Conservation (phyloP, 2,888 invertebrate species). For the Chalcosyrphus nemorum region DNA sequence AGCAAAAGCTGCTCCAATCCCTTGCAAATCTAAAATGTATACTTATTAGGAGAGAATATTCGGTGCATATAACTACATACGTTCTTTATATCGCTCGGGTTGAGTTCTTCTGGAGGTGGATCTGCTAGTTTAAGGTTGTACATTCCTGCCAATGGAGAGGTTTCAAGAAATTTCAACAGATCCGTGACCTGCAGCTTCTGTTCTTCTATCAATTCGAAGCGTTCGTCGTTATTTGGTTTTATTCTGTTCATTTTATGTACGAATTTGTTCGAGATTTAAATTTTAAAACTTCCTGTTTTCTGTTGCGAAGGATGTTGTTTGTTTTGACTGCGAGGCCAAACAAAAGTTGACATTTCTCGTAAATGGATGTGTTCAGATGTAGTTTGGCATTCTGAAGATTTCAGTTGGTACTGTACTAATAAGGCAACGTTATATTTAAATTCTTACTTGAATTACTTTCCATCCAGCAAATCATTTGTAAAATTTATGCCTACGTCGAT, state of each 20-base stretch:
- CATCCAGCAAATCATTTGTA: no score
- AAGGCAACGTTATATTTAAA: no score
- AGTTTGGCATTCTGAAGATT: not conserved
- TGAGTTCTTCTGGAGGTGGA: not conserved
- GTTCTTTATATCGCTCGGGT: slow-evolving; percentile 22
- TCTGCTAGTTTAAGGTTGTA: slow-evolving; percentile 24
- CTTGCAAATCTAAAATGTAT: slow-evolving; percentile 82
- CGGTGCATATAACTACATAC: no score
- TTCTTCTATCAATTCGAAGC: slow-evolving; percentile 30
- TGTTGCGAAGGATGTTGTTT: slow-evolving; percentile 9
- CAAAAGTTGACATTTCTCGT: slow-evolving; percentile 13
- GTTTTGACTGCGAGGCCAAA: slow-evolving; percentile 16
- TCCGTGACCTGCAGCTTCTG: slow-evolving; percentile 9
- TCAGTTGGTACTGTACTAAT: not conserved
- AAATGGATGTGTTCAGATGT: not conserved
- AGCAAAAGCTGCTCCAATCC: slow-evolving; percentile 65
- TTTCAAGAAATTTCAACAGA: slow-evolving; percentile 31
- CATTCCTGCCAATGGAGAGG: slow-evolving; percentile 31
- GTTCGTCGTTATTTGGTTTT: not conserved
- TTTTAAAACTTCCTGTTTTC: slow-evolving; percentile 1
- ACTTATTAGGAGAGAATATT: no score
- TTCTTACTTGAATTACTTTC: no score
- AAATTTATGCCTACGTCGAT: no score
- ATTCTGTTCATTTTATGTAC: not conserved
- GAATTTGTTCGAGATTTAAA: not conserved